Evolutionary conservation across 2,113 vertebrate genomes (phyloP), one percentile per base, ranked within the genome.

Genomic region (Seriola quinqueradiata): DNA sequence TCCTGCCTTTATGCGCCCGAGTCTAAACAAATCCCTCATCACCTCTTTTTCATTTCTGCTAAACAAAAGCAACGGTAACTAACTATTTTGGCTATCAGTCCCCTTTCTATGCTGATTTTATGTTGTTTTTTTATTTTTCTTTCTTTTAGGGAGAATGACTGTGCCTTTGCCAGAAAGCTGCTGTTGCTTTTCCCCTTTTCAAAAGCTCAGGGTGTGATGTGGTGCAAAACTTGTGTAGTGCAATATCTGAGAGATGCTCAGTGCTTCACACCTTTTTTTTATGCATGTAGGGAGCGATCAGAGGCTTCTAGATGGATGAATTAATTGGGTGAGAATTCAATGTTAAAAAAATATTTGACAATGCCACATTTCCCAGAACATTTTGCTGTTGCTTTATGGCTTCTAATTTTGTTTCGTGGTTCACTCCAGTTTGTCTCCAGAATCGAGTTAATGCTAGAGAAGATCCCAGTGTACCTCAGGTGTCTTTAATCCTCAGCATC

Each of bases 131-230:
- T 54, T 21, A 28, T 66, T 75, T 57, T 23, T 12, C 23, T 60
- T 36, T 34, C 46, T 28, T 13, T 48, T 38, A 50, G 77, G 79
- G 80, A 84, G 87, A 75, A 87, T 69, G 72, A 88, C 91, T 91
- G 88, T 88, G 87, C 88, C 82, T 93, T 92, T 92, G 87, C 87
- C 91, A 90, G 86, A 89, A 87, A 92, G 92, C 90, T 91, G 87
- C 91, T 90, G 89, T 92, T 90, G 81, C 89, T 84, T 84, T 85
- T 75, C 67, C 90, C 87, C 66, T 58, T 79, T 77, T 60, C 3
- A 0, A 82, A 73, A 87, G 83, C 86, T 88, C 77, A 85, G 84
- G 89, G 75, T 89, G 89, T 88, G 87, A 90, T 59, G 78, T 74
- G 58, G 75, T 59, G 82, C 59, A 77, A 46, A 77, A 75, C 48